These are phyloP conservation scores for Oligia latruncula DNA, from an alignment of 2,888 invertebrate genomes.

Conservation along the genomic window DNA sequence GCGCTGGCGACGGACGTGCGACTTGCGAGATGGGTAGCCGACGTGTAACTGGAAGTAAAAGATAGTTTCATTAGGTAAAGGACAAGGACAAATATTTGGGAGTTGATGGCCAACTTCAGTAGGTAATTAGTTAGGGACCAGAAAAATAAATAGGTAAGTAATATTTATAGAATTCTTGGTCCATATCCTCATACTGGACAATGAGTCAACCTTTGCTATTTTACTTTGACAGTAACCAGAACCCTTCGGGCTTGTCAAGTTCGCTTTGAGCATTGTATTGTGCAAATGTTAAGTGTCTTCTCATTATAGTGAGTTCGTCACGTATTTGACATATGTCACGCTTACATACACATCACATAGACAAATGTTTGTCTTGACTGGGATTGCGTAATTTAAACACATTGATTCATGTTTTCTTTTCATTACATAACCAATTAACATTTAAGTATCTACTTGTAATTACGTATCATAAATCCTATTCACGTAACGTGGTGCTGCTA, in stretches of 20 bases:
- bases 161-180: not conserved
- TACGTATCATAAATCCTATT: slow-evolving; percentile 29
- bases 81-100: not conserved
- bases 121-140: not conserved
- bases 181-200: not conserved
- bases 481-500: slow-evolving; percentile 27
- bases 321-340: slow-evolving; percentile 22
- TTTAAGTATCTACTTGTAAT: slow-evolving; percentile 23
- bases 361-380: not conserved
- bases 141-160: not conserved
- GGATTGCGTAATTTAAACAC: slow-evolving; percentile 21
- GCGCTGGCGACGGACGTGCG: slow-evolving; percentile 88
- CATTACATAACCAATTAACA: slow-evolving; percentile 38
- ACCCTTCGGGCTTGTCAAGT: slow-evolving; percentile 28
- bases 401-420: slow-evolving; percentile 23
- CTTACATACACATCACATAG: slow-evolving; percentile 3
- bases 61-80: not conserved
- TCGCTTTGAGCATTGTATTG: slow-evolving; percentile 12
- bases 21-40: slow-evolving; percentile 85
- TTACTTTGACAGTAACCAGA: slow-evolving; percentile 27
- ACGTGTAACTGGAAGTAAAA: slow-evolving; percentile 79
- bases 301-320: slow-evolving; percentile 2
- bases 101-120: not conserved
- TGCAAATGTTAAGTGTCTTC: not conserved
- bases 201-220: not conserved